Evolutionary conservation across 2,797 vertebrate species (phyloP).

Genomic region (Enteromius anoplus): DNA sequence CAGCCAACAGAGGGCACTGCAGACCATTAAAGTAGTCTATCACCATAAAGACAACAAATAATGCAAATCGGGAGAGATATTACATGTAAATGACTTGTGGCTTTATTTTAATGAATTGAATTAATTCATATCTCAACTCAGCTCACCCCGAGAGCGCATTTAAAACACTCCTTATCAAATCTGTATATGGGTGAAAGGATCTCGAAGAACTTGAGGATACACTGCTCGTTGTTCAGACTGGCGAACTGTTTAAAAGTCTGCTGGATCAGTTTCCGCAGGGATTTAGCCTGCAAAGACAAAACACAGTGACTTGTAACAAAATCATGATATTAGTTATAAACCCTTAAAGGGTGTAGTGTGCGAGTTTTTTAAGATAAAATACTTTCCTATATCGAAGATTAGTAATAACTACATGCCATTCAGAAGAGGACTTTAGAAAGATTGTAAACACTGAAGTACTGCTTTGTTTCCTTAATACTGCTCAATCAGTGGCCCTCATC

Average conservation of each 20-base stretch:
- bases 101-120: neutral
- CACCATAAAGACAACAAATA: neutral
- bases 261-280: constrained; percentile 95
- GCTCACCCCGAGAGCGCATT: constrained; percentile 96
- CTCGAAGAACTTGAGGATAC: constrained; percentile 98
- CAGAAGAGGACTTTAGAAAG: neutral
- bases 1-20: constrained; percentile 57
- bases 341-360: neutral
- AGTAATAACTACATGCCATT: neutral
- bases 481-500: neutral
- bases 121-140: neutral
- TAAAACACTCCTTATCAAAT: constrained; percentile 99
- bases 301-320: neutral
- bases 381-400: neutral
- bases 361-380: neutral
- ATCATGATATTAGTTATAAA: neutral
- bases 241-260: constrained; percentile 98
- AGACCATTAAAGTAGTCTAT: constrained; percentile 7
- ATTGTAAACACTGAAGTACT: neutral
- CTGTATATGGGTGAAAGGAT: constrained; percentile 94
- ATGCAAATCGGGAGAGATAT: neutral
- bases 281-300: constrained; percentile 85
- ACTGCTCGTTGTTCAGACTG: constrained; percentile 96
- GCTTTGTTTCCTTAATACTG: neutral
- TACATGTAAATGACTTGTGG: neutral